Conservation (phyloP, 2,888 invertebrate species). For the Atrina japonica region DNA sequence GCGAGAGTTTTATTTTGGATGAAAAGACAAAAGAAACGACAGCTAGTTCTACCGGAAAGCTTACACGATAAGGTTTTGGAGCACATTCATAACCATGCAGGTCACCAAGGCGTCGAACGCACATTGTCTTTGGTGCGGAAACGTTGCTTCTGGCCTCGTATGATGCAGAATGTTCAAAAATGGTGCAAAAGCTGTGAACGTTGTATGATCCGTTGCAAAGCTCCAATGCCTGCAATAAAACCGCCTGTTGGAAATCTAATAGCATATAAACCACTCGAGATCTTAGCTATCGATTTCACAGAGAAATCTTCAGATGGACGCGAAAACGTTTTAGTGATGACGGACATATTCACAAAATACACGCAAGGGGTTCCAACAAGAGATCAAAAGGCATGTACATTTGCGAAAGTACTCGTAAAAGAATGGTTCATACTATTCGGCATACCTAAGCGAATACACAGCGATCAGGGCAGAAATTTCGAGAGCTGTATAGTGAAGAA, state of each 20-base stretch:
- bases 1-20: neutral
- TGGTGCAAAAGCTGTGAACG: slow-evolving; percentile 43
- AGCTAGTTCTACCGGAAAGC: slow-evolving; percentile 16
- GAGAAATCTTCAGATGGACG: slow-evolving; percentile 44
- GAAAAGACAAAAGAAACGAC: too few species aligned
- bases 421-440: slow-evolving; percentile 52
- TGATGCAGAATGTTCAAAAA: slow-evolving; percentile 34
- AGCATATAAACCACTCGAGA: slow-evolving; percentile 44
- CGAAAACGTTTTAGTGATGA: slow-evolving; percentile 51
- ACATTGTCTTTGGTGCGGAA: slow-evolving; percentile 39
- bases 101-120: slow-evolving; percentile 50
- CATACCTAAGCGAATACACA: slow-evolving; percentile 42
- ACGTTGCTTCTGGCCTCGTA: slow-evolving; percentile 49
- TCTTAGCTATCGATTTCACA: slow-evolving; percentile 51
- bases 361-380: slow-evolving; percentile 40
- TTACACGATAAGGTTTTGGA: slow-evolving; percentile 35
- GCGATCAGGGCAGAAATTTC: too few species aligned
- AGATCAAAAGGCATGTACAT: slow-evolving; percentile 49
- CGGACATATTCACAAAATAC: slow-evolving; percentile 49
- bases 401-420: slow-evolving; percentile 43
- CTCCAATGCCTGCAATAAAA: slow-evolving; percentile 19
- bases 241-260: slow-evolving; percentile 41
- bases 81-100: slow-evolving; percentile 41
- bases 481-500: slow-evolving; percentile 43
- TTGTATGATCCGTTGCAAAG: slow-evolving; percentile 43